These are phyloP conservation scores for Phenacoccus solenopsis DNA, from an alignment of 1,140 invertebrate genomes.

Conservation along the genomic window DNA sequence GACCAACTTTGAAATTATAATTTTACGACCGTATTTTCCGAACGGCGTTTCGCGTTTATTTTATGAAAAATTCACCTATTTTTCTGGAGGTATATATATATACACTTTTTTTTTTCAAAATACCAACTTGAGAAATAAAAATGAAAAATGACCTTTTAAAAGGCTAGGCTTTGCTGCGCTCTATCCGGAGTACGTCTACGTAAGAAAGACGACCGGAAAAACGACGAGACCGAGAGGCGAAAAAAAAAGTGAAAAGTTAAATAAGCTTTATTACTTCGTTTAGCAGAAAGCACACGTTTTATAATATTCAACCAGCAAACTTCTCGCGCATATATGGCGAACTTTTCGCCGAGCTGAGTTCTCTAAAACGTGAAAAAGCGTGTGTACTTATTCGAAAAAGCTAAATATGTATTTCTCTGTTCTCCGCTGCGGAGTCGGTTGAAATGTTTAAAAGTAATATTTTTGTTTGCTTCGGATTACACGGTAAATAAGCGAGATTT, in stretches of 20 bases:
- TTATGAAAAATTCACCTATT: not conserved
- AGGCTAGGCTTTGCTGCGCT: not conserved
- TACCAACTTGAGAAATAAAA: not conserved
- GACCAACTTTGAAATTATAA: not conserved
- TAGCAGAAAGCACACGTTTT: not conserved
- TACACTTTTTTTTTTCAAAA: not conserved
- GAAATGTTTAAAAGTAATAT: not conserved
- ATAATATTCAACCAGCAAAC: not conserved
- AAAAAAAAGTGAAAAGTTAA: not conserved
- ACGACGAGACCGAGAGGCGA: not conserved
- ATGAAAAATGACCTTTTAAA: conserved; percentile 3
- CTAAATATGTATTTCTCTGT: not conserved
- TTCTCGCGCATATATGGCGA: not conserved
- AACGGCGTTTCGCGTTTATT: not conserved
- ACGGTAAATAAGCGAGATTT: too few relatives aligned
- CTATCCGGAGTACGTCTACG: not conserved
- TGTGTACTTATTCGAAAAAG: not conserved
- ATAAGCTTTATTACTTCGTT: not conserved
- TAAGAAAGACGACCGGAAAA: not conserved
- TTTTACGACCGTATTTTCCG: not conserved
- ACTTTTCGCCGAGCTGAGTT: not conserved
- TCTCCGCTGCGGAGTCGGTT: too few relatives aligned
- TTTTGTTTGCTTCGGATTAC: not conserved
- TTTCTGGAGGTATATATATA: too few relatives aligned
- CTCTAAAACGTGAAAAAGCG: not conserved